Evolutionary conservation across 1,140 invertebrate species (phyloP).

Genomic region (Drosophila bocki): DNA sequence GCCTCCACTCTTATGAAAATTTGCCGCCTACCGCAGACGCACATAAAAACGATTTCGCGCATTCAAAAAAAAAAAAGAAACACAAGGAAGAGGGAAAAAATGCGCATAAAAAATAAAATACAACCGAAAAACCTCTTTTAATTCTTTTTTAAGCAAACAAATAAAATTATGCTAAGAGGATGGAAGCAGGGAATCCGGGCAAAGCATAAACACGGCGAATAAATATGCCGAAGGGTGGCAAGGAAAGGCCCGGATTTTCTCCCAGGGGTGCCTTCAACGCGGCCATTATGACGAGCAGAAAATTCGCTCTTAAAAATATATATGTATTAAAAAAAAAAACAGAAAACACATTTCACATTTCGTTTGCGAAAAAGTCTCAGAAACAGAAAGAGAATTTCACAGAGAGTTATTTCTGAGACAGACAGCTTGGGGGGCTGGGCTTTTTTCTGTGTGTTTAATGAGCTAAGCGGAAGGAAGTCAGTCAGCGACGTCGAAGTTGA

Average conservation of each 20-base stretch:
- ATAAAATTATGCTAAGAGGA: constrained; percentile 74
- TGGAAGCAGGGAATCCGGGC: constrained; percentile 16
- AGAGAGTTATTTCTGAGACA: constrained; percentile 65
- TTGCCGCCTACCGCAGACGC: constrained; percentile 50
- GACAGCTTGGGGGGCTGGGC: constrained; percentile 17
- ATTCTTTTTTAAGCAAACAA: constrained; percentile 83
- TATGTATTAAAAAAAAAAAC: constrained; percentile 5
- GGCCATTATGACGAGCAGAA: constrained; percentile 65
- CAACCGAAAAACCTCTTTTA: constrained; percentile 69
- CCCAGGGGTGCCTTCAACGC: constrained; percentile 73
- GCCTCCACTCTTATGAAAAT: constrained; percentile 7
- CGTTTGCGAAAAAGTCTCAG: constrained; percentile 59
- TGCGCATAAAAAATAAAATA: constrained; percentile 44
- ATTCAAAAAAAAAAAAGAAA: constrained; percentile 22
- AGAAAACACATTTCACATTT: constrained; percentile 71
- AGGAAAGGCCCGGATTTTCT: constrained; percentile 9
- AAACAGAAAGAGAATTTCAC: constrained; percentile 36
- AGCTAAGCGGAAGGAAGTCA: constrained; percentile 83
- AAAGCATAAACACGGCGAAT: constrained; percentile 67
- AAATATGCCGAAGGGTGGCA: constrained; percentile 56
- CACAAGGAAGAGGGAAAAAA: constrained; percentile 29
- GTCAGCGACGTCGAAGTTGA: constrained; percentile 70
- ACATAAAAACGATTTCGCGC: constrained; percentile 76
- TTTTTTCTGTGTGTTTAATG: constrained; percentile 73
- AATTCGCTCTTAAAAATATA: constrained; percentile 28